Evolutionary conservation across 1,140 invertebrate genomes (phyloP).

Genomic region (Drosophila fuyamai): DNA sequence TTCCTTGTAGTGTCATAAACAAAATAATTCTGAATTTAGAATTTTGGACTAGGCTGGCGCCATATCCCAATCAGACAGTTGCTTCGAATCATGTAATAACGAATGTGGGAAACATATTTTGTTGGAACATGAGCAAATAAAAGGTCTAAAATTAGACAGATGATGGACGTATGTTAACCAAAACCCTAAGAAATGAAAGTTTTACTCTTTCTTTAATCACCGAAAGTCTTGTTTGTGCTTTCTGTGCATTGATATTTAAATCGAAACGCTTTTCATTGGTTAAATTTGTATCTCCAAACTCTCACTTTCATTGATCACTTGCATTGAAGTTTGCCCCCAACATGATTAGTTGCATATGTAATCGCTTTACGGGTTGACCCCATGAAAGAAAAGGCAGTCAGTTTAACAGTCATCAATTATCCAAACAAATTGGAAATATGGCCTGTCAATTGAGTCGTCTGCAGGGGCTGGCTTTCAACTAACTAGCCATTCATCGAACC

Average conservation of each 20-base stretch:
- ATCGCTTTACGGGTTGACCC: slow-evolving; percentile 44
- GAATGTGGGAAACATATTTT: slow-evolving; percentile 38
- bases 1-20: slow-evolving; percentile 23
- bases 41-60: slow-evolving; percentile 68
- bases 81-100: slow-evolving; percentile 22
- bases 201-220: slow-evolving; percentile 16
- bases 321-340: slow-evolving; percentile 61
- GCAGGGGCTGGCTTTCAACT: slow-evolving; percentile 8
- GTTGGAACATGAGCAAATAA: slow-evolving; percentile 39
- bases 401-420: slow-evolving; percentile 48
- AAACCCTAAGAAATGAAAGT: slow-evolving; percentile 64
- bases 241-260: slow-evolving; percentile 74
- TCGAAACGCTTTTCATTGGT: slow-evolving; percentile 58
- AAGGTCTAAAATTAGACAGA: slow-evolving; percentile 51
- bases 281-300: slow-evolving; percentile 37
- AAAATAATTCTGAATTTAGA: slow-evolving; percentile 56
- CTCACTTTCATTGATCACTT: slow-evolving; percentile 73
- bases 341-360: slow-evolving; percentile 66
- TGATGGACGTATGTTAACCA: slow-evolving; percentile 30
- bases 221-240: slow-evolving; percentile 36
- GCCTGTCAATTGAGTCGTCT: slow-evolving; percentile 50
- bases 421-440: slow-evolving; percentile 71
- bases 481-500: slow-evolving; percentile 42
- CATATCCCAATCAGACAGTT: slow-evolving; percentile 3
- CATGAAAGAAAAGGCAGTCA: slow-evolving; percentile 35